Evolutionary conservation across 2,797 vertebrate species (phyloP), one percentile per base, ranked within the genome.

Genomic region (Gymnocypris eckloni): DNA sequence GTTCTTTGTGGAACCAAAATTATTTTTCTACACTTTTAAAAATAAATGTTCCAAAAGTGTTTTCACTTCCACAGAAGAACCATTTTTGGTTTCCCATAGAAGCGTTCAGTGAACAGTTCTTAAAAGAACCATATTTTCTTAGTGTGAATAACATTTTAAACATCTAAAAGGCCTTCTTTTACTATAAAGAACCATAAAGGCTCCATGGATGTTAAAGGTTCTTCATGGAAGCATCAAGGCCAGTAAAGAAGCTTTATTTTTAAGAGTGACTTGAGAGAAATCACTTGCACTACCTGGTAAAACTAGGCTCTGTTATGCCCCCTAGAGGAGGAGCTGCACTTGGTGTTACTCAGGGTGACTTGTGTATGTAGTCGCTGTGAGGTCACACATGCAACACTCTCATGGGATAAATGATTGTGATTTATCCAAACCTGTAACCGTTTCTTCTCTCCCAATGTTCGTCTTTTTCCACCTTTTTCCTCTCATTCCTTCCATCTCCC

Each of bases 401-500:
- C 73, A 87, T 43, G 43, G 75, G 37, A 75, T 48, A 79, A 76
- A 75, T 66, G 20, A 79, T 61, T 45, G 72, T 6, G n/a, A 67
- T 75, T 81, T 82, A 81, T 84, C 82, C 93, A 90, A 92, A 90
- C 73, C 15, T 84, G 48, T 92, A 90, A 92, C 92, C 81, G 90
- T 90, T 94, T 90, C 90, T 91, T 91, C 87, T 89, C 84, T 91
- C 89, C 86, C 82, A 88, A 91, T 75, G 83, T 90, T 89, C 82
- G 83, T 88, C 88, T 91, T 88, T 90, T 89, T 79, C 82, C 87
- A 79, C 79, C 89, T 89, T 92, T 90, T 92, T 89, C 89, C 89
- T 88, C 79, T 83, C 54, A 28, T 90, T 59, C 90, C 91, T 86
- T 91, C 90, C 92, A 89, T 92, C 94, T 94, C 94, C 95, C 94